phyloP scores from a whole-genome alignment of 2,797 vertebrate species.

The Onychomys leucogaster region DNA sequence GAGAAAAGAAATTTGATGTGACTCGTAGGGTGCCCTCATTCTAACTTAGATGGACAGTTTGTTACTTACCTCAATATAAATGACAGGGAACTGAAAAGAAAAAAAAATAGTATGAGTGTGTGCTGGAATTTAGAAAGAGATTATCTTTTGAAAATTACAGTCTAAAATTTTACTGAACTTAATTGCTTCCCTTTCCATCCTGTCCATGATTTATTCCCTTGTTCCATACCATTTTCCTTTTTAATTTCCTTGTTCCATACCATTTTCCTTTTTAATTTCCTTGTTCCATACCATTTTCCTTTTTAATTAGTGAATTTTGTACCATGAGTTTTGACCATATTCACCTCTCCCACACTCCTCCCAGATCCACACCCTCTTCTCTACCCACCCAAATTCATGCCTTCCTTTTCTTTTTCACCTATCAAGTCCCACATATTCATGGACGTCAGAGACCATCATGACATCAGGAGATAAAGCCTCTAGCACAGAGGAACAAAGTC shows the following conservation, averaged over 20 bases:
- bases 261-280: neutral
- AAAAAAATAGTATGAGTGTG: constrained; percentile 51
- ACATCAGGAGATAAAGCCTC: neutral
- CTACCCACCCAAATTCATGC: neutral
- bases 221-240: neutral
- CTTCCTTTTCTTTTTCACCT: neutral
- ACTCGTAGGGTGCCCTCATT: neutral
- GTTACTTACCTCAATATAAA: constrained; percentile 86
- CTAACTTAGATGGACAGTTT: neutral
- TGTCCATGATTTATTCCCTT: neutral
- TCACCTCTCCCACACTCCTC: neutral
- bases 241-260: too few species aligned
- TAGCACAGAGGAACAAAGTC: neutral
- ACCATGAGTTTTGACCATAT: neutral
- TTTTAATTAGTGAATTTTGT: neutral
- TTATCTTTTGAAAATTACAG: neutral
- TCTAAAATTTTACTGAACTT: neutral
- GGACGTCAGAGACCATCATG: neutral
- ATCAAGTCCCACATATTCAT: neutral
- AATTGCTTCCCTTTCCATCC: neutral
- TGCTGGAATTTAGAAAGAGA: neutral
- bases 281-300: too few species aligned
- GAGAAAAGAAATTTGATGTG: neutral
- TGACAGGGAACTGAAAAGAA: constrained; percentile 83
- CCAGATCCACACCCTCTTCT: neutral